phyloP scores from a whole-genome alignment of 1,140 invertebrate genomes.

The Teleogryllus occipitalis region DNA sequence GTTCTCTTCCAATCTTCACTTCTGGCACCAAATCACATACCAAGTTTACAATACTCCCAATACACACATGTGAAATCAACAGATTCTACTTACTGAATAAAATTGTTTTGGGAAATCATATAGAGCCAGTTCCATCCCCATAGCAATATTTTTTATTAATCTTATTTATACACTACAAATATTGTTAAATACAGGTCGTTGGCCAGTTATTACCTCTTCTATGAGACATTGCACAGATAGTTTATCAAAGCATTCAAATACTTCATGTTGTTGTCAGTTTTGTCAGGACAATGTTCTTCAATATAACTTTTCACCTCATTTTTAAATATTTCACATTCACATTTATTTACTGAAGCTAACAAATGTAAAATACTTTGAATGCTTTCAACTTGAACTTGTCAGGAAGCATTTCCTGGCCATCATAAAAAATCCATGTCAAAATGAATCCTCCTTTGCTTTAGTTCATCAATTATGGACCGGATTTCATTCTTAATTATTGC shows the following conservation, averaged over 20 bases:
- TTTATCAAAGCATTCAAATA: neutral
- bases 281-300: neutral
- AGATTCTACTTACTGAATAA: too few species aligned
- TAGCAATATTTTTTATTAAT: neutral
- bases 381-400: neutral
- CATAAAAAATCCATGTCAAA: neutral
- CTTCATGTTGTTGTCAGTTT: neutral
- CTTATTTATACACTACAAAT: neutral
- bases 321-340: neutral
- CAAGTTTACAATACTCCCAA: too few species aligned
- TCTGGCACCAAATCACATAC: too few species aligned
- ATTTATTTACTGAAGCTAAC: neutral
- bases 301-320: neutral
- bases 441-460: slow-evolving; percentile 8
- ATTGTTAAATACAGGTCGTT: slow-evolving; percentile 5
- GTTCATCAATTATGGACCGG: slow-evolving; percentile 17
- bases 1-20: too few species aligned
- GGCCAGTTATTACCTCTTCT: neutral
- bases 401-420: neutral
- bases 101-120: too few species aligned
- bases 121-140: neutral
- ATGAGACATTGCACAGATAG: neutral
- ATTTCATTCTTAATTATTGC: slow-evolving; percentile 18
- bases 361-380: neutral
- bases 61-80: too few species aligned